Percentiles rank a stretch among this genome's conserved stretches.
Conservation (phyloP, 2,113 vertebrate species). For the Siphamia tubifer region DNA sequence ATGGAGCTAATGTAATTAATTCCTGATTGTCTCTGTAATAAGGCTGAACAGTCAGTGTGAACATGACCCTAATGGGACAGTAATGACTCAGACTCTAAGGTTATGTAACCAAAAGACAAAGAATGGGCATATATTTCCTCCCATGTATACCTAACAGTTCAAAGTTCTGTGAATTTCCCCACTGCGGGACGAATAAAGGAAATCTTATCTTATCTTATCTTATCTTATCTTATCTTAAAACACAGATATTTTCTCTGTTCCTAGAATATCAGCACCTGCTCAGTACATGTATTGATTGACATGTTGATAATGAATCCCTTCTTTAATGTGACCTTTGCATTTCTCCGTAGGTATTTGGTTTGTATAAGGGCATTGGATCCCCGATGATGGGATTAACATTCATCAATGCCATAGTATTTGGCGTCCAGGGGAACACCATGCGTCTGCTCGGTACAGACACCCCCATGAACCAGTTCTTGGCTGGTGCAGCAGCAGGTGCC, state of each 20-base stretch:
- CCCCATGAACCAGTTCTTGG: slow-evolving; percentile 92
- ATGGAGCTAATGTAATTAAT: too few species aligned
- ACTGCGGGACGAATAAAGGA: too few species aligned
- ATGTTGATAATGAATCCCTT: neutral
- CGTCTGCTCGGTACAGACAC: slow-evolving; percentile 88
- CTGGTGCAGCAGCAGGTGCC: slow-evolving; percentile 89
- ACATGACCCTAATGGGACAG: neutral
- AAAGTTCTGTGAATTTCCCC: too few species aligned
- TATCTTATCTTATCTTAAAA: too few species aligned
- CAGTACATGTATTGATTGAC: too few species aligned
- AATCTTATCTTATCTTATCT: too few species aligned
- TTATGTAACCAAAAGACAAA: neutral
- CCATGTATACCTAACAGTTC: neutral
- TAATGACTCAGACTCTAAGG: neutral
- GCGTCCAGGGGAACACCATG: slow-evolving; percentile 92
- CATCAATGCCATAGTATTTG: slow-evolving; percentile 97
- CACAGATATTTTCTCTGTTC: too few species aligned
- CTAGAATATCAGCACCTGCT: too few species aligned
- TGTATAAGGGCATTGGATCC: slow-evolving; percentile 96
- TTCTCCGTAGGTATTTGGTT: slow-evolving; percentile 83
- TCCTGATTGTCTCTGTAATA: too few species aligned
- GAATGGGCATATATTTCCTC: neutral
- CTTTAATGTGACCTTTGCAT: neutral
- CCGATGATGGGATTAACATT: slow-evolving; percentile 99
- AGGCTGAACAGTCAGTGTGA: too few species aligned